Base-by-base conservation (phyloP, 2,797 vertebrate genomes). In the Pipistrellus pipistrellus region DNA sequence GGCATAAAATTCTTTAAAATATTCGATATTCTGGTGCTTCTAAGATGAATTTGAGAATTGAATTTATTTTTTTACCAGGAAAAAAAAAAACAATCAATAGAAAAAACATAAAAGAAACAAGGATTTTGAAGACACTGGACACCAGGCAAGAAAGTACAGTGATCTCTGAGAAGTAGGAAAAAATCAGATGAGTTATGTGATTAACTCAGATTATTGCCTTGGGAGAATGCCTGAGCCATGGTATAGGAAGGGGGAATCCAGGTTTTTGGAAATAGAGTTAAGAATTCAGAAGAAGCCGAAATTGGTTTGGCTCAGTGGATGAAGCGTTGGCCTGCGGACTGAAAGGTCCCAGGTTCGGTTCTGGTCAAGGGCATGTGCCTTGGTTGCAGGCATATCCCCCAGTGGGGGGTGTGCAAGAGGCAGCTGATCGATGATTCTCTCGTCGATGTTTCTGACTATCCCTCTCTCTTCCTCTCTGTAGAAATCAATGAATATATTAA, bases 1-100 rank as follows among this genome's bases (percentile, higher is more conserved):
- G 27, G 3, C 44, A 85, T 88, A 69, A 38, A 18, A 35, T 83
- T 88, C 27, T 72, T 82, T 48, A 81, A 93, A 96, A 76, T 77
- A 48, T 78, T 90, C 38, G 18, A 53, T 82, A 64, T 41, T 86
- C 59, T 82, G 53, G 11, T 8, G 46, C n/a, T 83, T 83, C 32
- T 77, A 80, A 91, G 59, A 81, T 81, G 6, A 82, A 57, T 25
- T 90, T 21, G 46, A 15, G 10, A 11, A 44, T 53, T 83, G 18
- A 78, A 66, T 86, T 59, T 46, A 91, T 92, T 91, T 32, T 64
- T 64, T 73, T n/a, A 84, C 20, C 4, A 71, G 59, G 21, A 81
- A 85, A 62, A n/a, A n/a, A 4, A 38, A 4, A 87, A 72, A 46
- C n/a, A 62, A 14, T 11, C 0, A 15, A 51, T 9, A 35, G 8